These are phyloP conservation scores for Oscheius sp. DNA, from an alignment of 2,888 invertebrate genomes.

Conservation along the genomic window DNA sequence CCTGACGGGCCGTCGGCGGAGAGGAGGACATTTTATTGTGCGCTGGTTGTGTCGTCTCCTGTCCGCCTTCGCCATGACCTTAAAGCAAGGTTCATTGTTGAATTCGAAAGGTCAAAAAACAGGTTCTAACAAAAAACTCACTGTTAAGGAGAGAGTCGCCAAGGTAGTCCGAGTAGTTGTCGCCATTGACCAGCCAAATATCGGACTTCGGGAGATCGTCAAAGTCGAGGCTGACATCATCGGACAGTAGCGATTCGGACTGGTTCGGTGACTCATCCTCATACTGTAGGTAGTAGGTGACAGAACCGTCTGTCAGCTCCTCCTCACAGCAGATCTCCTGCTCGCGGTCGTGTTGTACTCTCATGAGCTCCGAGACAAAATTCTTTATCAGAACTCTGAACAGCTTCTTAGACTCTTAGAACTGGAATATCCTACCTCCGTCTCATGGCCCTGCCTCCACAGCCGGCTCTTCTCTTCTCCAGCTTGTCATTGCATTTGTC, in stretches of 20 bases:
- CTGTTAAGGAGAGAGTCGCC: constrained; percentile 20
- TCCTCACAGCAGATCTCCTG: constrained; percentile 4
- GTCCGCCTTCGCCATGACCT: neutral
- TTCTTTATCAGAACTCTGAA: constrained; percentile 59
- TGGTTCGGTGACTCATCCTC: neutral
- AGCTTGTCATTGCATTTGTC: constrained; percentile 59
- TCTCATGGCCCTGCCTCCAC: constrained; percentile 60
- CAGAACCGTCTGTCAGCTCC: neutral
- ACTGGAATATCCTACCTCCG: constrained; percentile 40
- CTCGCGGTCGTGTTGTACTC: constrained; percentile 3
- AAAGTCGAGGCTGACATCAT: constrained; percentile 1
- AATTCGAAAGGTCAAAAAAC: neutral
- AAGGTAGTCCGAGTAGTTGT: constrained; percentile 14
- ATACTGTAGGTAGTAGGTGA: neutral
- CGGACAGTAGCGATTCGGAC: no score
- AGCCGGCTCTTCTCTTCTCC: constrained; percentile 58
- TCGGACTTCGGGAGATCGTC: constrained; percentile 9
- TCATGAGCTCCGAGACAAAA: constrained; percentile 51
- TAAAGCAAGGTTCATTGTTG: neutral
- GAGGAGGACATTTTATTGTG: neutral
- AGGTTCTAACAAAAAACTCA: neutral
- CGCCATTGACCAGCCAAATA: constrained; percentile 5
- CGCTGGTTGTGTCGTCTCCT: neutral
- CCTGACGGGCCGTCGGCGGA: constrained; percentile 8
- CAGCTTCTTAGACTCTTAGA: neutral